phyloP scores from a whole-genome alignment of 2,113 vertebrate species.

The Pituophis catenifer region DNA sequence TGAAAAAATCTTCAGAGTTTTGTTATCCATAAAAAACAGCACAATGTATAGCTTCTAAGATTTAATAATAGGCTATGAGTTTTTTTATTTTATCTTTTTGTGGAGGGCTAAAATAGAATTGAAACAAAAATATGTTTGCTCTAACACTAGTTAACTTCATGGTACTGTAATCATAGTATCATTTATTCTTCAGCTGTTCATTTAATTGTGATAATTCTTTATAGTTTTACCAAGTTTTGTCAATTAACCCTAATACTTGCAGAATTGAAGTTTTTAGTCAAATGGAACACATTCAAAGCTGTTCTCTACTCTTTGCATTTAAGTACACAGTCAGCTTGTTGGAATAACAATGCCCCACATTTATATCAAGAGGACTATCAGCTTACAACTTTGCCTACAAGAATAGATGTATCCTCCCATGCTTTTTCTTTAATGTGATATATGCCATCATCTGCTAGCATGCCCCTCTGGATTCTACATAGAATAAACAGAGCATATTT shows the following conservation, averaged over 20 bases:
- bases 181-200: neutral
- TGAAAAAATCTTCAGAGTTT: neutral
- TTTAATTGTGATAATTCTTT: neutral
- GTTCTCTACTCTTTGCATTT: neutral
- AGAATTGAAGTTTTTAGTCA: neutral
- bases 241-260: neutral
- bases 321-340: neutral
- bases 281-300: neutral
- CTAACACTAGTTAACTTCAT: neutral
- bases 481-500: neutral
- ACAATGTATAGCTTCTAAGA: neutral
- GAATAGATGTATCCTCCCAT: neutral
- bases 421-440: neutral
- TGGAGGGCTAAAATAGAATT: neutral
- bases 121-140: neutral
- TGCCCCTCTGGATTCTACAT: neutral
- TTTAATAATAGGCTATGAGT: neutral
- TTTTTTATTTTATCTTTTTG: neutral
- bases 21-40: neutral
- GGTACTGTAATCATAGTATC: neutral
- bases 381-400: neutral
- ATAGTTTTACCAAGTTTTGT: neutral
- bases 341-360: neutral
- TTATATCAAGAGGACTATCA: neutral
- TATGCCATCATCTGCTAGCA: neutral